Percentiles rank a stretch among this genome's conserved stretches.
phyloP scores from a whole-genome alignment of 2,888 invertebrate species.

The Stomorhina lunata region DNA sequence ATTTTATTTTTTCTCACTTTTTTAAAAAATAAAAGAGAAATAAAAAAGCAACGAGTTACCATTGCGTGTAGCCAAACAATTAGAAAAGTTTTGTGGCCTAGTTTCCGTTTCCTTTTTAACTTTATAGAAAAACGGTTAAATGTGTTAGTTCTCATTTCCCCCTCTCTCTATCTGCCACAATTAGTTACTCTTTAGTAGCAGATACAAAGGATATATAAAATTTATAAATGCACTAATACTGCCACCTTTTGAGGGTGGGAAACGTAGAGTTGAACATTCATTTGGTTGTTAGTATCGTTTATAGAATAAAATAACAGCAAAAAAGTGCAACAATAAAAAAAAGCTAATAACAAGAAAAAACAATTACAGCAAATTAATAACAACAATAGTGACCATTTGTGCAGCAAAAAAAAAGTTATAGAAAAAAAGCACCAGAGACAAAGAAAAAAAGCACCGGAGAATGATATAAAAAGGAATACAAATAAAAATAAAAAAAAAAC shows the following conservation, averaged over 20 bases:
- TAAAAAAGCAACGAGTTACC: slow-evolving; percentile 61
- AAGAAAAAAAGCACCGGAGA: not conserved
- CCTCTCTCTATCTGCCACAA: slow-evolving; percentile 20
- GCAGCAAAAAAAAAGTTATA: slow-evolving; percentile 55
- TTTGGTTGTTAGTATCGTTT: slow-evolving; percentile 36
- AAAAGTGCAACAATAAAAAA: slow-evolving; percentile 23
- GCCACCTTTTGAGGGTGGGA: not conserved
- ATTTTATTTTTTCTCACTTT: not conserved
- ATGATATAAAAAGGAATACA: not conserved
- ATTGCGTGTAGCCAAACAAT: slow-evolving; percentile 72
- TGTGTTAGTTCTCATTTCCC: too few species aligned
- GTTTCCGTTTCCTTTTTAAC: slow-evolving; percentile 68
- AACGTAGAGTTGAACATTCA: slow-evolving; percentile 24
- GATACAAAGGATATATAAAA: not conserved
- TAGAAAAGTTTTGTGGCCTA: slow-evolving; percentile 74
- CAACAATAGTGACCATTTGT: slow-evolving; percentile 67
- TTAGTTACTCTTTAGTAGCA: slow-evolving; percentile 9
- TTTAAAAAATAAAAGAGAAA: slow-evolving; percentile 43
- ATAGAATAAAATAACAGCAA: slow-evolving; percentile 21
- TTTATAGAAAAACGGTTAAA: slow-evolving; percentile 39
- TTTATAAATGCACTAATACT: not conserved
- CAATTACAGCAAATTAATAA: slow-evolving; percentile 73
- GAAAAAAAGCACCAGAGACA: not conserved
- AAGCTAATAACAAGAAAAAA: slow-evolving; percentile 66
- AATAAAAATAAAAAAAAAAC: not conserved